A percentile compares a stretch with the other conserved stretches of the same genome.
These are phyloP conservation scores for Podarcis lilfordi DNA, from an alignment of 2,797 vertebrate genomes.

Conservation along the genomic window DNA sequence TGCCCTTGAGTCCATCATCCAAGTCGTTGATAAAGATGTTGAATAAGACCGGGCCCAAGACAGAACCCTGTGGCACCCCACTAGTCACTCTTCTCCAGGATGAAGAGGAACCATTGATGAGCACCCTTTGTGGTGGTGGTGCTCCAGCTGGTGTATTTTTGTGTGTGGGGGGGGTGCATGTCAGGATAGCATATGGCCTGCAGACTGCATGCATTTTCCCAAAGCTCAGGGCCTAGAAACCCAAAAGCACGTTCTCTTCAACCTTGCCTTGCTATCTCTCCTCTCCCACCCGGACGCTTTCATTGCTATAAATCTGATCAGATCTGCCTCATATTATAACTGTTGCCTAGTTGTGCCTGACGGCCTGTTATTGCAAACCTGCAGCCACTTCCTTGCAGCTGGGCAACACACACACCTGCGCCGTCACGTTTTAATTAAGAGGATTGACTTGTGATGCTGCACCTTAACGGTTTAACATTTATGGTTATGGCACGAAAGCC, in stretches of 20 bases:
- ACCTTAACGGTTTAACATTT: too few species aligned
- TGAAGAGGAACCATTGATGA: too few species aligned
- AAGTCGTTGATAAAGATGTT: too few species aligned
- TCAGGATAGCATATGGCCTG: background rate
- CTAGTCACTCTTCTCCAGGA: too few species aligned
- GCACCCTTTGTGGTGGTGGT: background rate
- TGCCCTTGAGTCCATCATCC: too few species aligned
- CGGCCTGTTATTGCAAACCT: background rate
- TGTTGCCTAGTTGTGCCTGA: background rate
- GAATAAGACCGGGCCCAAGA: too few species aligned
- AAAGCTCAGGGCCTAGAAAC: background rate
- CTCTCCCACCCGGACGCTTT: background rate
- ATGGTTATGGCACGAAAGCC: too few species aligned
- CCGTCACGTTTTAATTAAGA: too few species aligned
- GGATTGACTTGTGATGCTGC: background rate
- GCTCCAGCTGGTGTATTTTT: background rate
- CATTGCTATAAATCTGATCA: background rate
- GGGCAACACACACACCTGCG: background rate
- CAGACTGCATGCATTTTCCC: background rate
- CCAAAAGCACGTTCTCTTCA: background rate
- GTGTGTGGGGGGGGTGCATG: too few species aligned
- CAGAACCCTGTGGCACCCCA: too few species aligned
- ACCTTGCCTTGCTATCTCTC: background rate
- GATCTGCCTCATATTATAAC: background rate
- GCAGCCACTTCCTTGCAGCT: background rate